Evolutionary conservation across 2,888 invertebrate species (phyloP), one percentile per base, ranked within the genome.

Genomic region (Norana najaformis): DNA sequence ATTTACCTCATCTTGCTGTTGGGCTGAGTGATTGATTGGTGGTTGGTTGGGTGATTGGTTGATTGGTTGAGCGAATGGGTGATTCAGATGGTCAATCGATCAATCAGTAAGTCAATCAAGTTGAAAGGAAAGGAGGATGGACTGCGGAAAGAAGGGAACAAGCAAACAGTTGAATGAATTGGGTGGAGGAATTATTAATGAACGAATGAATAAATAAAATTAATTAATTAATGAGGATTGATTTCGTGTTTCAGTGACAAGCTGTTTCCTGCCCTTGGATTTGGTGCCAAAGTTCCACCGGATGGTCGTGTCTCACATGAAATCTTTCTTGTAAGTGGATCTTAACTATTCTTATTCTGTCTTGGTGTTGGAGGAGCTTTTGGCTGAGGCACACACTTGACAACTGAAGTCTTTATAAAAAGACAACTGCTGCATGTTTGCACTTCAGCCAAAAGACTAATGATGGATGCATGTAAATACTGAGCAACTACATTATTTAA

Each of bases 211-310:
- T 85, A 88, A 35, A 39, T 85, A 36, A 36, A 35, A 39, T 85
- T 23, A 36, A 83, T 39, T 53, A 83, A 41, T 89, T 85, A 89
- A 14, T 23, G 18, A 47, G 83, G 3, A 30, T 69, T n/a, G 69
- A 69, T 69, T 89, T 91, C 88, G 89, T 91, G 83, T 93, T 94
- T 91, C 93, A 95, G 95, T 92, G 95, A 96, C 92, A 96, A 96
- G 93, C 92, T 95, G 90, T 96, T 96, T 92, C 95, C 96, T n/a
- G 95, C 95, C 11, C 94, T 96, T 88, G 96, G 96, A 6, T 96
- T 96, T 93, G 96, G 96, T 37, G 96, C 96, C 1, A 94, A 95
- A 92, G 92, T 96, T 89, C 95, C 96, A 34, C 95, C 96, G 30
- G 93, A 95, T 91, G 95, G 95, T 18, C 91, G 92, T 37, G 95